phyloP scores from a whole-genome alignment of 2,888 invertebrate genomes.

The Eutolmus rufibarbis region DNA sequence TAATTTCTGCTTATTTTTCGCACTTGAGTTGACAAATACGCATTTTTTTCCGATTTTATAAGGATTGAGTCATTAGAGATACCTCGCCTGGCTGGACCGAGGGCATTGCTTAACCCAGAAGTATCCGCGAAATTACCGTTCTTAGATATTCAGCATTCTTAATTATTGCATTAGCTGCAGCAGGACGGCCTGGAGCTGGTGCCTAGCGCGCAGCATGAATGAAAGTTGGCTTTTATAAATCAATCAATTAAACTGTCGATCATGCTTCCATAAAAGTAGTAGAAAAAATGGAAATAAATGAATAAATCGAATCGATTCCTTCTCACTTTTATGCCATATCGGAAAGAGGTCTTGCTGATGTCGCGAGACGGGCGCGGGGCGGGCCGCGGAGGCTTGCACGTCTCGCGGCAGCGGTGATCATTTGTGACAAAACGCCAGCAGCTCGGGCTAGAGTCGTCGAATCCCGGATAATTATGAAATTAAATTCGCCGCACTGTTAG shows the following conservation, averaged over 20 bases:
- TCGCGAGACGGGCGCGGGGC: not conserved
- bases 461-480: constrained; percentile 35
- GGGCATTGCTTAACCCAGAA: constrained; percentile 2
- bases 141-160: constrained; percentile 37
- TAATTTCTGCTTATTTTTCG: constrained; percentile 27
- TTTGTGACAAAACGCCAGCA: constrained; percentile 20
- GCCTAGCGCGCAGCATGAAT: constrained; percentile 6
- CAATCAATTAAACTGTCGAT: constrained; percentile 43
- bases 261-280: constrained; percentile 38
- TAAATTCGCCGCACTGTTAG: constrained; percentile 30
- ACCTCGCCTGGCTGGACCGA: not conserved
- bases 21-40: constrained; percentile 27
- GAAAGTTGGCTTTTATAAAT: constrained; percentile 42
- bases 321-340: constrained; percentile 35
- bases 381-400: not conserved
- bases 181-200: not conserved
- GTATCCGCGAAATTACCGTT: constrained; percentile 27
- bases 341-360: constrained; percentile 14
- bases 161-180: constrained; percentile 4
- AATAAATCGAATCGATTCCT: constrained; percentile 37
- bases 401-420: not conserved
- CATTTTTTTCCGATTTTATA: constrained; percentile 7
- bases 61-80: constrained; percentile 28
- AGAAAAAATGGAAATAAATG: constrained; percentile 21
- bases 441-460: not conserved